These are phyloP conservation scores for Drosophila rellima DNA, from an alignment of 2,888 invertebrate genomes.

Conservation along the genomic window DNA sequence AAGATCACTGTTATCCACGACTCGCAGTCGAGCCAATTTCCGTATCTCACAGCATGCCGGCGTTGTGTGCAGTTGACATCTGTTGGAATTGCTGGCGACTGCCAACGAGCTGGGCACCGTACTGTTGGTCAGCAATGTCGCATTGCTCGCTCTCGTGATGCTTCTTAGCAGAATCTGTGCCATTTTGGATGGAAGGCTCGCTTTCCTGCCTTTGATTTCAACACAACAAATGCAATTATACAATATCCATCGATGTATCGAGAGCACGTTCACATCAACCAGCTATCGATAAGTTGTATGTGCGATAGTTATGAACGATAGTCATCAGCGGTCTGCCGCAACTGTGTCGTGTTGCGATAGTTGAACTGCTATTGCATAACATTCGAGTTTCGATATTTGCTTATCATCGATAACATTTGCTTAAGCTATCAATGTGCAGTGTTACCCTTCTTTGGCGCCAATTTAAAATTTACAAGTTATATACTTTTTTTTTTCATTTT, in stretches of 20 bases:
- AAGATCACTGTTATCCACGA: conserved; percentile 98
- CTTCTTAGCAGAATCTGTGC: conserved; percentile 44
- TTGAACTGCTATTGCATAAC: not conserved
- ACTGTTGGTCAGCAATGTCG: conserved; percentile 9
- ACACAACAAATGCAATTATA: conserved; percentile 58
- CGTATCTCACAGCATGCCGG: conserved; percentile 89
- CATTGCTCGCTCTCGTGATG: conserved; percentile 22
- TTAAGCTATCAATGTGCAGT: not conserved
- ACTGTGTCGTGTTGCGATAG: not conserved
- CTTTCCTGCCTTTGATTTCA: conserved; percentile 17
- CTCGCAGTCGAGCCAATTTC: conserved; percentile 92
- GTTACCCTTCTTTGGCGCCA: not conserved
- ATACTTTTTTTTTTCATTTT: conserved; percentile 29
- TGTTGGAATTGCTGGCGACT: conserved; percentile 7
- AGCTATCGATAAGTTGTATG: conserved; percentile 21
- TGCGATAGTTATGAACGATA: not conserved
- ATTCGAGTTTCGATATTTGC: not conserved
- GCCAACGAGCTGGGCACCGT: conserved; percentile 1
- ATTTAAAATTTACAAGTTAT: not conserved
- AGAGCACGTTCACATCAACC: not conserved
- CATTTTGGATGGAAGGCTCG: conserved; percentile 25
- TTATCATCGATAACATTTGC: not conserved
- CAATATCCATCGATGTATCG: conserved; percentile 55
- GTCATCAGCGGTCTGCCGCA: not conserved
- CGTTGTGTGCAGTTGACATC: conserved; percentile 88